These are phyloP conservation scores for Xenopus laevis DNA, from an alignment of 2,113 vertebrate genomes.

Conservation along the genomic window DNA sequence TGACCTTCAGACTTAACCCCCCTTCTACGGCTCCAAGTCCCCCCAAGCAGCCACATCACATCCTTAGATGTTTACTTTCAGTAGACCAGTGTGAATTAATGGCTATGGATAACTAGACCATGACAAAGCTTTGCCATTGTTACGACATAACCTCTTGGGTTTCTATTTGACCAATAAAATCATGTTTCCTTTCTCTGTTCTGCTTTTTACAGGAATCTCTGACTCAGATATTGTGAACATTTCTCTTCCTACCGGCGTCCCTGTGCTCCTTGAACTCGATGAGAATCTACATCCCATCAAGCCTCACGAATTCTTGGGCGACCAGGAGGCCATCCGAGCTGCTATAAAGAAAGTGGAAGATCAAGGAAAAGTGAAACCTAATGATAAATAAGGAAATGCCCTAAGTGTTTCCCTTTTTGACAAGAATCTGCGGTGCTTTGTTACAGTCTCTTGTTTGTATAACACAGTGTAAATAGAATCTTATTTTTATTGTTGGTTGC, in stretches of 20 bases:
- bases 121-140: too few relatives aligned
- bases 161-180: too few relatives aligned
- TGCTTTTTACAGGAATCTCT: constrained; percentile 76
- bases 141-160: too few relatives aligned
- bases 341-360: constrained; percentile 97
- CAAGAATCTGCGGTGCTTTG: constrained; percentile 24
- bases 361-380: constrained; percentile 85
- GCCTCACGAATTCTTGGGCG: constrained; percentile 83
- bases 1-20: too few relatives aligned
- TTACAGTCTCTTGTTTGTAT: neutral
- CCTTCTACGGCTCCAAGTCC: too few relatives aligned
- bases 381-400: constrained; percentile 51
- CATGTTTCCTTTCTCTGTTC: neutral
- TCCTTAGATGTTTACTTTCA: too few relatives aligned
- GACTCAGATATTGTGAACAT: constrained; percentile 82
- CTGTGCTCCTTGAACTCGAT: constrained; percentile 87
- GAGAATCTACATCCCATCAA: constrained; percentile 79
- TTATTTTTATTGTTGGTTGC: constrained; percentile 17
- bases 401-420: neutral
- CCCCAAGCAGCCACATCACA: too few relatives aligned
- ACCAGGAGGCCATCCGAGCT: constrained; percentile 86
- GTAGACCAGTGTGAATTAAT: too few relatives aligned
- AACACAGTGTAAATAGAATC: neutral
- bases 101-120: too few relatives aligned
- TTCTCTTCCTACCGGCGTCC: constrained; percentile 89